A percentile compares a stretch with the other conserved stretches of the same genome.
These are phyloP conservation scores for Caenorhabditis doughertyi DNA, from an alignment of 2,888 invertebrate genomes.

Conservation along the genomic window DNA sequence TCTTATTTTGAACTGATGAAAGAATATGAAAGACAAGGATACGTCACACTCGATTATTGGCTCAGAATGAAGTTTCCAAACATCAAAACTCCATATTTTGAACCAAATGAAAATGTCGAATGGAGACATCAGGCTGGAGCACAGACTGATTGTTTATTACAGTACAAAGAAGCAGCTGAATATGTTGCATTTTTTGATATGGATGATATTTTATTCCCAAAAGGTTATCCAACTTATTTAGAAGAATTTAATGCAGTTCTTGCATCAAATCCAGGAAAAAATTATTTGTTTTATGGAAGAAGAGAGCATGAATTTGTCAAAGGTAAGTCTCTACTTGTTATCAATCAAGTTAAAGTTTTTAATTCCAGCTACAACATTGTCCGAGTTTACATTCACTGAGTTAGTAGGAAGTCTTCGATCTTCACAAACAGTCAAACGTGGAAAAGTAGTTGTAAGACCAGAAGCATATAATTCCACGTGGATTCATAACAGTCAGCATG, in stretches of 20 bases:
- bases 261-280: not conserved
- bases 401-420: constrained; percentile 33
- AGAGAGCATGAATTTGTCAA: constrained; percentile 49
- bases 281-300: constrained; percentile 27
- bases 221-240: constrained; percentile 53
- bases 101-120: constrained; percentile 67
- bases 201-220: constrained; percentile 68
- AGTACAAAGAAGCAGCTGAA: constrained; percentile 67
- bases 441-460: constrained; percentile 49
- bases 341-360: not conserved
- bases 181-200: constrained; percentile 69
- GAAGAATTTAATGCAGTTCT: constrained; percentile 56
- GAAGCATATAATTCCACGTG: constrained; percentile 49
- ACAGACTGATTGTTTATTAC: constrained; percentile 61
- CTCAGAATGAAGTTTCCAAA: constrained; percentile 51
- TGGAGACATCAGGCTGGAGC: constrained; percentile 71
- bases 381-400: constrained; percentile 38
- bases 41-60: constrained; percentile 67
- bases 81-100: constrained; percentile 54
- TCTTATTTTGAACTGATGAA: constrained; percentile 63
- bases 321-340: constrained; percentile 3
- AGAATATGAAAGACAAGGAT: constrained; percentile 65
- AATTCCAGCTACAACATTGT: constrained; percentile 16
- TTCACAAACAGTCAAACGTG: constrained; percentile 32
- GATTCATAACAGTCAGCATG: constrained; percentile 45